Conservation (phyloP, 1,140 invertebrate genomes). For the Colletes gigas region DNA sequence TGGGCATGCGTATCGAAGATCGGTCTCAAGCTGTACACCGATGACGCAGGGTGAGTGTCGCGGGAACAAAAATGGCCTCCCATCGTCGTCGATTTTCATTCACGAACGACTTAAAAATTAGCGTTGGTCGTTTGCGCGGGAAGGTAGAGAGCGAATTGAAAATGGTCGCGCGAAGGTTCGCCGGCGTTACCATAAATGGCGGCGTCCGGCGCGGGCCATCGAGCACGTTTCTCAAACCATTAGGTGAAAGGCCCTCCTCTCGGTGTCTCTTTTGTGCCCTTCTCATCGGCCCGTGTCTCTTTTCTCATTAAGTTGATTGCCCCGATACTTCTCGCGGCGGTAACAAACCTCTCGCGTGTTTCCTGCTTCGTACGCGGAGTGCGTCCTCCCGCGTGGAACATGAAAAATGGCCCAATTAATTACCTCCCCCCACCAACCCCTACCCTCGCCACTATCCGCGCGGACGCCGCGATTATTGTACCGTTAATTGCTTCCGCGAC, state of each 20-base stretch:
- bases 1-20: slow-evolving; percentile 55
- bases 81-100: too few species aligned
- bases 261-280: slow-evolving; percentile 12
- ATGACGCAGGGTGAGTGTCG: slow-evolving; percentile 59
- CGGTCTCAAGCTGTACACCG: slow-evolving; percentile 46
- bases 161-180: neutral
- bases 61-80: too few species aligned
- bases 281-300: slow-evolving; percentile 12
- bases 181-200: slow-evolving; percentile 41
- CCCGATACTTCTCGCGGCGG: slow-evolving; percentile 32
- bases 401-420: slow-evolving; percentile 51
- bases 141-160: too few species aligned
- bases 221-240: slow-evolving; percentile 49
- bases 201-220: slow-evolving; percentile 10
- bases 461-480: slow-evolving; percentile 14
- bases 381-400: slow-evolving; percentile 9
- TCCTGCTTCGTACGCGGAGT: slow-evolving; percentile 19
- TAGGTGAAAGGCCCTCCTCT: slow-evolving; percentile 45
- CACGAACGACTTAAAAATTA: too few species aligned
- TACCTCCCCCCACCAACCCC: neutral
- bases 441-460: neutral
- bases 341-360: slow-evolving; percentile 32
- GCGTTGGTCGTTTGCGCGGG: too few species aligned
- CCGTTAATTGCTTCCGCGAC: slow-evolving; percentile 32
- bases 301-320: slow-evolving; percentile 53